Base-by-base conservation (phyloP, 1,140 invertebrate species). In the Sipha flava region DNA sequence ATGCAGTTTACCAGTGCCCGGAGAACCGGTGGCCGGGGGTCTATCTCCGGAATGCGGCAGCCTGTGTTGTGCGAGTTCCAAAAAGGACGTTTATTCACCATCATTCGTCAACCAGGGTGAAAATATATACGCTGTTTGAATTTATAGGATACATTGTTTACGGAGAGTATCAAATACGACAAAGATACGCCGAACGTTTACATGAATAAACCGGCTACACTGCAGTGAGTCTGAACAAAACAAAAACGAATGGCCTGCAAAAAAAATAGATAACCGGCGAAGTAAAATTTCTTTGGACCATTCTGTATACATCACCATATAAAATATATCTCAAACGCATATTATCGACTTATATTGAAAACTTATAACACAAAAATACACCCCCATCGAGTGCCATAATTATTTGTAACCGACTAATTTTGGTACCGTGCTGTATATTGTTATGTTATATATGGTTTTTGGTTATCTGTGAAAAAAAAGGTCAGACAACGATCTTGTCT, bases 91-190 rank as follows among this genome's bases (percentile, higher is more conserved):
- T 59, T 77, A 59, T 77, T 77, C 73, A 77, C 49, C 52, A 26
- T 77, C 73, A 40, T 77, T 77, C 73, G 73, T 77, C 73, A 59
- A 43, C 49, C 73, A 31, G 73, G 73, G 52, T 77, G 73, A 77
- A 77, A 77, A 66, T 64, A 59, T 43, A 47, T 21, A 40, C 45
- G 31, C 59, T 4, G 57, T 45, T 23, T 34, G 31, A 57, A 49
- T 64, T 59, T 79, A 57, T 57, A 40, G 49, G 14, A 47, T 66
- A 37, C 31, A 59, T 29, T 43, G 18, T 23, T 3, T 31, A 59
- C 57, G 29, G 26, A 9, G 72, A 49, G 45, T 21, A 26, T n/a
- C 43, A 31, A 49, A 45, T 31, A 26, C 9, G 68, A 49, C n/a
- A n/a, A n/a, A n/a, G n/a, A n/a, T n/a, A n/a, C n/a, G n/a, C n/a